Percentiles rank a stretch among this genome's conserved stretches.
phyloP scores from a whole-genome alignment of 2,797 vertebrate species.

The Pipistrellus nathusii region DNA sequence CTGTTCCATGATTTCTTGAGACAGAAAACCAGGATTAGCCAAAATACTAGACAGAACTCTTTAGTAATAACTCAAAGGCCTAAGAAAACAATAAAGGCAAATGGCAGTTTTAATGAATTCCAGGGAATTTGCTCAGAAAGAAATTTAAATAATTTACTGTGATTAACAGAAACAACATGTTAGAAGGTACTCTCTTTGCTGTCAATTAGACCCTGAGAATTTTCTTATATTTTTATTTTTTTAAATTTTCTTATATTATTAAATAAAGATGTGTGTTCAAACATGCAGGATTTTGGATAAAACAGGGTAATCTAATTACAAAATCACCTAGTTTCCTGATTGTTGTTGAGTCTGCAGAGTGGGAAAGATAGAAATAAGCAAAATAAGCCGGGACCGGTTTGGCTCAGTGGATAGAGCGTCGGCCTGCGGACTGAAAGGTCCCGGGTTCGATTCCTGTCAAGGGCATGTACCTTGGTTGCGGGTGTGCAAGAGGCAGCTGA shows the following conservation, averaged over 20 bases:
- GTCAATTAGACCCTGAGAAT: conserved; percentile 61
- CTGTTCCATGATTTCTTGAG: conserved; percentile 8
- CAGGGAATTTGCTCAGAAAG: conserved; percentile 26
- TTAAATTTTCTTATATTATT: conserved; percentile 69
- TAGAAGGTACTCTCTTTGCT: conserved; percentile 58
- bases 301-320: conserved; percentile 69
- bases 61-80: background rate
- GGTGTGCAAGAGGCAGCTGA: no score
- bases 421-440: no score
- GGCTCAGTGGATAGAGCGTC: no score
- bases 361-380: background rate
- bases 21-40: background rate
- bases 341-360: conserved; percentile 34
- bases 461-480: no score
- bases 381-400: background rate
- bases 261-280: conserved; percentile 69
- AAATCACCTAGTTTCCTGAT: conserved; percentile 80
- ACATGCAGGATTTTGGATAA: conserved; percentile 48
- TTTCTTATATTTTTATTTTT: conserved; percentile 62
- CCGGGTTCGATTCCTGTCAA: no score
- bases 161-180: conserved; percentile 33
- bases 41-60: conserved; percentile 30
- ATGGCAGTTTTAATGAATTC: conserved; percentile 16
- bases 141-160: conserved; percentile 65
- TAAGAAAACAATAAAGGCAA: conserved; percentile 2